phyloP scores from a whole-genome alignment of 2,797 vertebrate species.

The Danio tinwini region DNA sequence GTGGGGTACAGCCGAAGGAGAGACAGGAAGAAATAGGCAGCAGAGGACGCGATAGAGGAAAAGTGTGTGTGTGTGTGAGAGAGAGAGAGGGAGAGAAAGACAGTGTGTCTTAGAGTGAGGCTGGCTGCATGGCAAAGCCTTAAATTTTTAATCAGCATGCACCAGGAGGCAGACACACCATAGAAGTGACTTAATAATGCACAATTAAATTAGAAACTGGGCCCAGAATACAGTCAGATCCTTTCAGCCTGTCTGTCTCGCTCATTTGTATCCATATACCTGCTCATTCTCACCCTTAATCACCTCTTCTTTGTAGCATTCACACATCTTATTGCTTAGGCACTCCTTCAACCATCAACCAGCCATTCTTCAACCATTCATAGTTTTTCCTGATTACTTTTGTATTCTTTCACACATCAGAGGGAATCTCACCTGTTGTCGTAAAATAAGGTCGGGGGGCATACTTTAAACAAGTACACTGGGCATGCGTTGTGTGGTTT shows the following conservation, averaged over 20 bases:
- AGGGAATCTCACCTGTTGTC: not conserved
- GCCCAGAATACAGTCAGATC: conserved; percentile 56
- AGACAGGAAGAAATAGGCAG: conserved; percentile 40
- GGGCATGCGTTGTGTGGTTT: not conserved
- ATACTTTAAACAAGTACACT: conserved; percentile 1
- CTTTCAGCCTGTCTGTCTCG: conserved; percentile 38
- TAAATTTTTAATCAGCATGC: conserved; percentile 66
- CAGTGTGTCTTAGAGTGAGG: conserved; percentile 39
- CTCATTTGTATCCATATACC: conserved; percentile 47
- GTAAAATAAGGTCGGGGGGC: not conserved
- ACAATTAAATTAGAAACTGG: conserved; percentile 62
- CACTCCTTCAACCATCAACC: conserved; percentile 6
- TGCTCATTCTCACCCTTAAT: conserved; percentile 39
- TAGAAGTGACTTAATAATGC: conserved; percentile 67
- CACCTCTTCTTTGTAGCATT: conserved; percentile 30
- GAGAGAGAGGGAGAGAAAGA: conserved; percentile 45
- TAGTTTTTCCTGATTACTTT: not conserved
- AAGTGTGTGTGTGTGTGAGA: conserved; percentile 29
- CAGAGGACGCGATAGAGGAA: conserved; percentile 29
- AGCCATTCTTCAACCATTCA: conserved; percentile 21
- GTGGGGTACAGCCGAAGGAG: conserved; percentile 43
- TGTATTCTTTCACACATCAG: conserved; percentile 24
- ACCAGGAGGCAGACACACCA: conserved; percentile 62
- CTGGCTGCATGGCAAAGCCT: conserved; percentile 60
- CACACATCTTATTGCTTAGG: conserved; percentile 10